Evolutionary conservation across 2,888 invertebrate genomes (phyloP), one percentile per base, ranked within the genome.

Genomic region (Drosophila dives): DNA sequence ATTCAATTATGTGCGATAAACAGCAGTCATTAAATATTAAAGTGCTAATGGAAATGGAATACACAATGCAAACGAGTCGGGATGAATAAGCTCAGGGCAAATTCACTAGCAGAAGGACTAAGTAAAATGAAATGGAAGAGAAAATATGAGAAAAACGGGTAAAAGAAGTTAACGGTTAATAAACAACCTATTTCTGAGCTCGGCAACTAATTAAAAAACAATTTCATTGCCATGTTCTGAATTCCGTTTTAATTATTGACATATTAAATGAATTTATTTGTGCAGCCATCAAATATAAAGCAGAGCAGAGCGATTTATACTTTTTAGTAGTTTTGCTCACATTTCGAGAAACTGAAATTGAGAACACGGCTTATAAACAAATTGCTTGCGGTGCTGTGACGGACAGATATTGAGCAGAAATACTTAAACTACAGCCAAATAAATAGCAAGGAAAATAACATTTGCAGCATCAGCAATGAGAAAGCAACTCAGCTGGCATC

Each of bases 1-100:
- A 82, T 85, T 87, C 85, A 85, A 85, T 85, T 85, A 87, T 82
- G 82, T 77, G 72, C 87, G 83, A 85, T 85, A 87, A 85, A 82
- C 87, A 85, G 85, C 65, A 73, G 66, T 78, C 85, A 85, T 85
- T 80, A 86, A 87, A 87, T 85, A 85, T 85, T 85, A 77, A 85
- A 85, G 80, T 78, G 74, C 82, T 82, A 85, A 85, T 85, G 85
- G 73, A 77, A 78, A 72, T 77, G 73, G 65, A 75, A 77, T 75
- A 70, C 51, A 38, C 67, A 59, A 63, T 55, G 42, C 66, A 55
- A 58, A 48, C n/a, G 20, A 20, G 12, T 12, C 40, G 12, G 20
- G 5, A 2, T 50, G 20, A 26, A 17, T 23, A 26, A 50, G 38
- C 49, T 55, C 40, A 50, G 29, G 45, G 51, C 36, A 48, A 63